Percentiles rank a stretch among this genome's conserved stretches.
These are phyloP conservation scores for Macroglossus sobrinus DNA, from an alignment of 2,113 vertebrate genomes.

Conservation along the genomic window DNA sequence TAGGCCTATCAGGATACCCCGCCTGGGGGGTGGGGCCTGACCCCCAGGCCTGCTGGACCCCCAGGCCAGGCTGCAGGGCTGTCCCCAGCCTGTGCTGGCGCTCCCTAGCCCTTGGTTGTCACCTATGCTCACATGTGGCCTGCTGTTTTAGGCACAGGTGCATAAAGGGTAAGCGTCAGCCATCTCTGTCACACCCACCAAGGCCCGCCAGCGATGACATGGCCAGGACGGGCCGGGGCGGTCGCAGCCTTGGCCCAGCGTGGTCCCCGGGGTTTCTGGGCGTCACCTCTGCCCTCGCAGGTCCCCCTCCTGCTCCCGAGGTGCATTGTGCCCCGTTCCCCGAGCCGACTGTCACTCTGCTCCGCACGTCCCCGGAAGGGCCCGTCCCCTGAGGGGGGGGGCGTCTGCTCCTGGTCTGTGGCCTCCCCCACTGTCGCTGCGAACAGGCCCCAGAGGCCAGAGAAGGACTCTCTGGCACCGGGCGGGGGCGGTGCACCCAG, in stretches of 20 bases:
- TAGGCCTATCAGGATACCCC: neutral
- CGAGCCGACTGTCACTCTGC: neutral
- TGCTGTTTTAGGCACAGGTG: neutral
- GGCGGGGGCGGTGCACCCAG: neutral
- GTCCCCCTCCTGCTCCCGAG: neutral
- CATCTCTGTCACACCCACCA: neutral
- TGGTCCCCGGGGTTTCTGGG: too few relatives aligned
- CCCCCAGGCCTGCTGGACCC: neutral
- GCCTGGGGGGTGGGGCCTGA: neutral
- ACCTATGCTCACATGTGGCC: rapidly evolving
- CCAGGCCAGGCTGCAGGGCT: neutral
- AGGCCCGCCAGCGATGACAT: neutral
- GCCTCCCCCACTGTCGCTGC: neutral
- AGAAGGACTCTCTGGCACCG: neutral
- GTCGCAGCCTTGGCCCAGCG: neutral
- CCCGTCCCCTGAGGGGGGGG: neutral
- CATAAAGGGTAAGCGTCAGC: neutral
- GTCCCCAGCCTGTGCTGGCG: rapidly evolving
- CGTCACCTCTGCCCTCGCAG: too few relatives aligned
- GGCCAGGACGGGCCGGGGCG: too few relatives aligned
- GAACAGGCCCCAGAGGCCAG: neutral
- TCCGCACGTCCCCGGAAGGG: neutral
- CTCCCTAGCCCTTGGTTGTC: neutral
- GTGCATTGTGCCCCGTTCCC: neutral
- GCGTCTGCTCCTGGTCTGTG: neutral